A percentile compares a stretch with the other conserved stretches of the same genome.
Evolutionary conservation across 2,797 vertebrate genomes (phyloP).

Genomic region (Artibeus jamaicensis): DNA sequence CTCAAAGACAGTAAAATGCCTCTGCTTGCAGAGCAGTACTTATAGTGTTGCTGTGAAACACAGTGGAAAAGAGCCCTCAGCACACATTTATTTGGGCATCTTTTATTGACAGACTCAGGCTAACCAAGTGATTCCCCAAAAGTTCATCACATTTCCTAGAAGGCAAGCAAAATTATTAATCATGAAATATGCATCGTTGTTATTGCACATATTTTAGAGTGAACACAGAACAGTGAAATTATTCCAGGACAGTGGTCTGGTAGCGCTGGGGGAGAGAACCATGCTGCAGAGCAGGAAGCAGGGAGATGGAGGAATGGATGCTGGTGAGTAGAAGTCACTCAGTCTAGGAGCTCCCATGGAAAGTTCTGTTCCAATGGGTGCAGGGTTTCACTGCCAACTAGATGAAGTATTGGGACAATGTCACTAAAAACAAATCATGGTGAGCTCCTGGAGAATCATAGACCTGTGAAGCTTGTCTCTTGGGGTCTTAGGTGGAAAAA

Average conservation of each 20-base stretch:
- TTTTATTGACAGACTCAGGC: constrained; percentile 32
- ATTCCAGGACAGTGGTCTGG: not conserved
- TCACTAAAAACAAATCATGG: not conserved
- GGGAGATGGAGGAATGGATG: not conserved
- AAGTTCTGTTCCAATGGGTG: not conserved
- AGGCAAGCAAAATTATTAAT: constrained; percentile 34
- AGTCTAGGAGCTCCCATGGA: not conserved
- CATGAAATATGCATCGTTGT: constrained; percentile 10
- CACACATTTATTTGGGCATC: not conserved
- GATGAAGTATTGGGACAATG: not conserved
- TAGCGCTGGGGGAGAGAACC: not conserved
- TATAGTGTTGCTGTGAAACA: not conserved
- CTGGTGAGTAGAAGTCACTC: not conserved
- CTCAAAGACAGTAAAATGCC: not conserved
- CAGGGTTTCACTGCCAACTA: not conserved
- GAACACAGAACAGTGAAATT: not conserved
- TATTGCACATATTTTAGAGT: not conserved
- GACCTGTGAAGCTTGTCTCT: not conserved
- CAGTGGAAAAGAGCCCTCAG: not conserved
- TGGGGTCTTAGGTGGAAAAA: not conserved
- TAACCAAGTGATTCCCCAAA: not conserved
- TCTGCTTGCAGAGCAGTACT: not conserved
- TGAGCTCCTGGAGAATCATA: not conserved
- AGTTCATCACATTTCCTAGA: constrained; percentile 14
- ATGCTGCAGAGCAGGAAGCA: not conserved